Conservation (phyloP, 1,140 invertebrate genomes). For the Bombyx mandarina region DNA sequence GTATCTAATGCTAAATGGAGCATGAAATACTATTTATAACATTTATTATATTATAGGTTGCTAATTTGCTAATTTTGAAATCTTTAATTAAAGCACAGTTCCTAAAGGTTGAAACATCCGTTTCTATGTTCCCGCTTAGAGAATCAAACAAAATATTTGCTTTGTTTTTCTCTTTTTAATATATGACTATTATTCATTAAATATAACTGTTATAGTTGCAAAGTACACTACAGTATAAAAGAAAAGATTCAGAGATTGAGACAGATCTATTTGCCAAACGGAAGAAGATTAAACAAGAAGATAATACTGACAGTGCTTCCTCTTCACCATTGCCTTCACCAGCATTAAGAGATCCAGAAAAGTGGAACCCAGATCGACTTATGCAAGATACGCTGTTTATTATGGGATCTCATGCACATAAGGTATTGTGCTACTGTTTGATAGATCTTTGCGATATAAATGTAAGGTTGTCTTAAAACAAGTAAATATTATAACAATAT, state of each 20-base stretch:
- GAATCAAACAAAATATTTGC: no score
- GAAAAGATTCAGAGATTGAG: conserved; percentile 76
- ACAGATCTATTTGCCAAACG: conserved; percentile 65
- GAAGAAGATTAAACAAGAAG: conserved; percentile 66
- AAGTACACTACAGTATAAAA: conserved; percentile 72
- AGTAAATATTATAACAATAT: background rate
- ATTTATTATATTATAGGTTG: no score
- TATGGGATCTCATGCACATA: conserved; percentile 83
- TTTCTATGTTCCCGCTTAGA: no score
- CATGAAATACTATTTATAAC: no score
- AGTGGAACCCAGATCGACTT: conserved; percentile 83
- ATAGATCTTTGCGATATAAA: background rate
- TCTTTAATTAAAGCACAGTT: no score
- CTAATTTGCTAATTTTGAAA: no score
- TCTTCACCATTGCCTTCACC: conserved; percentile 45
- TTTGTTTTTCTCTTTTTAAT: no score
- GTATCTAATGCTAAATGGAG: background rate
- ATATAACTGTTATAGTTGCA: conserved; percentile 34
- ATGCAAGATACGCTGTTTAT: conserved; percentile 81
- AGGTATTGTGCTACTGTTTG: conserved; percentile 58
- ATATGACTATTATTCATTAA: no score
- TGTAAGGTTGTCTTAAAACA: conserved; percentile 1
- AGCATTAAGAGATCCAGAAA: conserved; percentile 60
- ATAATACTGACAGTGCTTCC: conserved; percentile 32
- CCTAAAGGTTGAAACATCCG: no score